A percentile compares a stretch with the other conserved stretches of the same genome.
phyloP scores from a whole-genome alignment of 2,113 vertebrate genomes.

The Daphoenositta chrysoptera region DNA sequence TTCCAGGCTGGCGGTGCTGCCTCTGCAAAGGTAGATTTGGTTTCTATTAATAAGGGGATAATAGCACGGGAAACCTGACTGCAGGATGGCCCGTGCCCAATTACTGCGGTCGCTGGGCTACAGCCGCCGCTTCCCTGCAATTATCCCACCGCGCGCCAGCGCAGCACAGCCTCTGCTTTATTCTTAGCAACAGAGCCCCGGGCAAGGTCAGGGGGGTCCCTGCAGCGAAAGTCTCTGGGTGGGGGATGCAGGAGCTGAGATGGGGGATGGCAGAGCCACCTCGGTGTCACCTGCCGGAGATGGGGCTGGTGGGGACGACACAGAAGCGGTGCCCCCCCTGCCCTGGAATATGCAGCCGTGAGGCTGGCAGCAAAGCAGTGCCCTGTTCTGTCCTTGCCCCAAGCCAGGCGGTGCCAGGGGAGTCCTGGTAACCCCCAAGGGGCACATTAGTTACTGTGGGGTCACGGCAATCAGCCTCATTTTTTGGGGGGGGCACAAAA shows the following conservation, averaged over 20 bases:
- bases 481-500: background rate
- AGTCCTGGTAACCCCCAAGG: background rate
- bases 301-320: fast-evolving
- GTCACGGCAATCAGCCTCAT: fast-evolving
- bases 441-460: fast-evolving
- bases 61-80: constrained; percentile 38
- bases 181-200: constrained; percentile 17
- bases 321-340: fast-evolving
- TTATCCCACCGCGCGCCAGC: constrained; percentile 11
- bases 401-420: background rate
- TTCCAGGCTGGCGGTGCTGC: background rate
- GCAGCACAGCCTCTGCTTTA: background rate
- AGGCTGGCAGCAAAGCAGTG: background rate
- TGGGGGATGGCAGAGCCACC: background rate
- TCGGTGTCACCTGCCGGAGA: fast-evolving
- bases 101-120: constrained; percentile 19
- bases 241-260: background rate
- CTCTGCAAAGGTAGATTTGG: constrained; percentile 43
- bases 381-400: background rate
- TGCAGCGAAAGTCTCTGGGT: background rate
- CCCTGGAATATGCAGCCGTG: fast-evolving
- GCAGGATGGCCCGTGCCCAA: background rate
- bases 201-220: constrained; percentile 15
- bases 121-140: constrained; percentile 35
- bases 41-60: constrained; percentile 62